phyloP scores from a whole-genome alignment of 1,140 invertebrate genomes.

The Caenorhabditis brenneri region DNA sequence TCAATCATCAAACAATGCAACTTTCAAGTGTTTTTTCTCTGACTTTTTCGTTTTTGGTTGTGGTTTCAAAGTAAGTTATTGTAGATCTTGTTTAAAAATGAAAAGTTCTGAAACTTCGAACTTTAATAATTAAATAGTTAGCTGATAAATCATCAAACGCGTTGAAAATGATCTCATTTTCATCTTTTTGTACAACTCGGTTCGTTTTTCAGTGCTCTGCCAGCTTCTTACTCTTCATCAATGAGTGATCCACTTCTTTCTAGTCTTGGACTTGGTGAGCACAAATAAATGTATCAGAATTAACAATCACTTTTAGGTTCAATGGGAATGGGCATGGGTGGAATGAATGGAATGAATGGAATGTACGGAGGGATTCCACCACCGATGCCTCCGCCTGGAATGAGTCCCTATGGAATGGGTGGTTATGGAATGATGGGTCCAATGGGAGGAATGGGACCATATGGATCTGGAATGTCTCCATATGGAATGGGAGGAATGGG shows the following conservation, averaged over 20 bases:
- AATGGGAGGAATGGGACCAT: conserved; percentile 31
- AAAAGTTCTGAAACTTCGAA: too few species aligned
- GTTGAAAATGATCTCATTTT: too few species aligned
- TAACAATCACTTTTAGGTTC: background rate
- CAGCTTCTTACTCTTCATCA: background rate
- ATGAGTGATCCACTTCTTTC: conserved; percentile 22
- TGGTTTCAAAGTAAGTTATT: conserved; percentile 1
- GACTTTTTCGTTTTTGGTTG: background rate
- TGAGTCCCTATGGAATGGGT: conserved; percentile 34
- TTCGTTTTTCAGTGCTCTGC: background rate
- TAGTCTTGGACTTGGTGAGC: background rate
- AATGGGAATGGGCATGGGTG: conserved; percentile 7
- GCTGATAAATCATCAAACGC: too few species aligned
- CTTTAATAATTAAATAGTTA: too few species aligned
- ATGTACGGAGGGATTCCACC: conserved; percentile 24
- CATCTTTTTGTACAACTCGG: too few species aligned
- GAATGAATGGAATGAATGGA: conserved; percentile 26
- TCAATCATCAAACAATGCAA: conserved; percentile 9
- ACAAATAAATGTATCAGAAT: background rate
- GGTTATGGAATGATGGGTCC: conserved; percentile 23
- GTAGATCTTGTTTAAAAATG: too few species aligned
- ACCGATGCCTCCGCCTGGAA: conserved; percentile 31
- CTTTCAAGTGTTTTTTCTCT: conserved; percentile 26
- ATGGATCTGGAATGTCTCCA: conserved; percentile 11
- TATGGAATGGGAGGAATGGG: conserved; percentile 23